Base-by-base conservation (phyloP, 2,113 vertebrate genomes). In the Hylia prasina region DNA sequence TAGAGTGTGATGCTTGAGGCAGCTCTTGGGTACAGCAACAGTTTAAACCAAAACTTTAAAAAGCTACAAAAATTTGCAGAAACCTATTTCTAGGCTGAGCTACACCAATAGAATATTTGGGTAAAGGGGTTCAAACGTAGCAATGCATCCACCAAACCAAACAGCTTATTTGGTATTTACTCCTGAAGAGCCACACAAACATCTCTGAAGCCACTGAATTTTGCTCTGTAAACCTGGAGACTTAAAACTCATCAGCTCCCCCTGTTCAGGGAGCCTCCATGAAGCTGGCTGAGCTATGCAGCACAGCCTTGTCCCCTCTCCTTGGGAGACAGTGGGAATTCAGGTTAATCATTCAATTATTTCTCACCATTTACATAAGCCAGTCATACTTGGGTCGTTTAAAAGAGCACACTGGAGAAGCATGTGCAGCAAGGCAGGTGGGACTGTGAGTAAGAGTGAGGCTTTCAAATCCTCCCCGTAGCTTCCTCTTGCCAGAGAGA, bases 401-500 rank as follows among this genome's bases (percentile, higher is more conserved):
- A 20, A n/a, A 37, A 56, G 13, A 40, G 23, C 60, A 40, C 65
- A 28, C 23, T 22, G 40, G 48, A 54, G 33, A 48, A 79, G 16
- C 17, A 35, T 8, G 44, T 23, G 45, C 48, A 21, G 80, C 51
- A 45, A 54, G 71, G 53, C 82, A 94, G 61, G 75, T 10, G 72
- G 69, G 20, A 48, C 3, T 0, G 14, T 12, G 37, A 72, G 48
- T 9, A 37, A 53, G 31, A 86, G 44, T 0, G 0, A 87, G 22
- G 44, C 57, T 91, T 90, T 76, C 81, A 56, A 88, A 57, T 37
- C 44, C 66, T 87, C 54, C 39, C 71, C 16, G 1, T 6, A 75
- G 69, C 70, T 77, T 78, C 69, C 93, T 82, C 91, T 89, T 68
- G 63, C 39, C 77, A 19, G 50, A 56, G 40, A 85, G n/a, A 92